These are phyloP conservation scores for Stenoptilia bipunctidactyla DNA, from an alignment of 2,888 invertebrate species.

Conservation along the genomic window DNA sequence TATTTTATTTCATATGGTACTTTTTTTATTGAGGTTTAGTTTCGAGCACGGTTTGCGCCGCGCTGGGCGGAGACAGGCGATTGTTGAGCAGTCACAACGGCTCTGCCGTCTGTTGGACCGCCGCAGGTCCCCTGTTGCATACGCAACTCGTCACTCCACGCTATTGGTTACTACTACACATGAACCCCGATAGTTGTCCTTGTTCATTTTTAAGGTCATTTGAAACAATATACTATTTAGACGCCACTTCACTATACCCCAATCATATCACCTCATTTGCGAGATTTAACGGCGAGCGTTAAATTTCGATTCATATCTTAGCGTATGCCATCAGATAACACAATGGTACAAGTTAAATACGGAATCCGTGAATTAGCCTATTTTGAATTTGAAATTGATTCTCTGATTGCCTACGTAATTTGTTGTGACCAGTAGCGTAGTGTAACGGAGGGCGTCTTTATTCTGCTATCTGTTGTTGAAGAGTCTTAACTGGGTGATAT, in stretches of 20 bases:
- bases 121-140: constrained; percentile 34
- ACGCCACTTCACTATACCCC: too few relatives aligned
- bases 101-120: constrained; percentile 45
- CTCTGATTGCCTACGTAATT: not conserved
- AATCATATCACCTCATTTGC: too few relatives aligned
- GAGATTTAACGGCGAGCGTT: too few relatives aligned
- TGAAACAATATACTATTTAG: too few relatives aligned
- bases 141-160: constrained; percentile 1
- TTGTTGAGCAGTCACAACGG: constrained; percentile 50
- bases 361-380: too few relatives aligned
- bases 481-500: constrained; percentile 7
- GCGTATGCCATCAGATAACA: too few relatives aligned
- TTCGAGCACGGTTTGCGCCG: constrained; percentile 11
- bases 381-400: too few relatives aligned
- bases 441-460: not conserved
- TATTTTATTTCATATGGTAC: constrained; percentile 12
- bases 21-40: constrained; percentile 8
- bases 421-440: not conserved
- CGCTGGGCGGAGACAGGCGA: constrained; percentile 40
- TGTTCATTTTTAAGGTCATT: not conserved
- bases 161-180: constrained; percentile 11
- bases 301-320: too few relatives aligned
- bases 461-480: constrained; percentile 7
- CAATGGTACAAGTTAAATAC: too few relatives aligned
- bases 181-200: constrained; percentile 6